Evolutionary conservation across 1,140 invertebrate genomes (phyloP).

Genomic region (Drosophila ficusphila): DNA sequence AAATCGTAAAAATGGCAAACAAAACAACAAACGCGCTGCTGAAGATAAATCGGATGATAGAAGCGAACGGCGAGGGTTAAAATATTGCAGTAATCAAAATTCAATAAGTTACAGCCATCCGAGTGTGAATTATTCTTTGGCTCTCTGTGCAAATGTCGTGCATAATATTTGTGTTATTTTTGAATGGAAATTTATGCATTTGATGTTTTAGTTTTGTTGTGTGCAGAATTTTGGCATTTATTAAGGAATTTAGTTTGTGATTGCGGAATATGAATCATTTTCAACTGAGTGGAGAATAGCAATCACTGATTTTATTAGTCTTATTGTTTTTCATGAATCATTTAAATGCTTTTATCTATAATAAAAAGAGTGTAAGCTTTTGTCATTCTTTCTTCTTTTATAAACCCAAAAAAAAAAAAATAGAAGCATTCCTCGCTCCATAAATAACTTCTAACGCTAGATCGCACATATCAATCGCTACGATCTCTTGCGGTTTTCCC

Average conservation of each 20-base stretch:
- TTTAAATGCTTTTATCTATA: no score
- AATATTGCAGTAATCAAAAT: constrained; percentile 69
- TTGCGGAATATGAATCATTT: not conserved
- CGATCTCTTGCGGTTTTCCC: constrained; percentile 28
- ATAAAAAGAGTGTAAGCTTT: not conserved
- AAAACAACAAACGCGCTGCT: constrained; percentile 48
- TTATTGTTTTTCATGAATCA: no score
- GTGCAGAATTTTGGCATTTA: not conserved
- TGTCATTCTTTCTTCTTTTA: not conserved
- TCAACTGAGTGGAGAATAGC: not conserved
- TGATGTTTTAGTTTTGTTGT: not conserved
- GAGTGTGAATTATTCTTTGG: constrained; percentile 41
- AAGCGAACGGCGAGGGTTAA: constrained; percentile 4
- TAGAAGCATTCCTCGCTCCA: not conserved
- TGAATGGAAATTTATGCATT: constrained; percentile 1
- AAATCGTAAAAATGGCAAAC: constrained; percentile 76
- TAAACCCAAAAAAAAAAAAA: not conserved
- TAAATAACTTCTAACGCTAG: not conserved
- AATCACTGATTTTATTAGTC: no score
- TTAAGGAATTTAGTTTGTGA: not conserved
- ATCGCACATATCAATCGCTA: constrained; percentile 6
- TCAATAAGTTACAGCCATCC: constrained; percentile 57
- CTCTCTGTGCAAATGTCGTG: constrained; percentile 15
- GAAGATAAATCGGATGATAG: not conserved
- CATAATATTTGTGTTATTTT: constrained; percentile 25